Evolutionary conservation across 2,888 invertebrate genomes (phyloP).

Genomic region (Pristionchus arcanus): DNA sequence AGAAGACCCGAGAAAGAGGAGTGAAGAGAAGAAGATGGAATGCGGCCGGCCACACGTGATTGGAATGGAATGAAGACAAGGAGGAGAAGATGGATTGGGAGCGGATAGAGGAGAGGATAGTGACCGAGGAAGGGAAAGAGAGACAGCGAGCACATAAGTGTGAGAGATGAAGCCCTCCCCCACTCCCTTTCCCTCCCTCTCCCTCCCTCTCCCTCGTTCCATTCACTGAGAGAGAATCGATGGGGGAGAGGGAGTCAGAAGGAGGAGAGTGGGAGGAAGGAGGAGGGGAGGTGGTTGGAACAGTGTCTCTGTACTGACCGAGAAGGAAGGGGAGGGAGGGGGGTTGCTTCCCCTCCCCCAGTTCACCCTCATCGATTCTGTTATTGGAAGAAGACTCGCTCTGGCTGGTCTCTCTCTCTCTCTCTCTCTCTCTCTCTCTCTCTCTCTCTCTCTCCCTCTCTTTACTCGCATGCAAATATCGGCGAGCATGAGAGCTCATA

Average conservation of each 20-base stretch:
- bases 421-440: neutral
- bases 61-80: conserved; percentile 52
- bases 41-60: conserved; percentile 38
- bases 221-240: conserved; percentile 49
- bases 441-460: neutral
- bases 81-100: conserved; percentile 36
- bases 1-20: conserved; percentile 44
- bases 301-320: neutral
- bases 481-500: conserved; percentile 14
- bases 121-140: conserved; percentile 1
- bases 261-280: conserved; percentile 26
- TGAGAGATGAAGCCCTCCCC: conserved; percentile 29
- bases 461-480: conserved; percentile 24
- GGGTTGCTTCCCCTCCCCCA: neutral
- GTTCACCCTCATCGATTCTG: conserved; percentile 36
- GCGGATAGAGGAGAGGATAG: conserved; percentile 48
- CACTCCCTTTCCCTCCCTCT: neutral
- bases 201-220: conserved; percentile 38
- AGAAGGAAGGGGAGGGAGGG: neutral
- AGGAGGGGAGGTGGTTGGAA: conserved; percentile 46
- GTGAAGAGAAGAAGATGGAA: conserved; percentile 45
- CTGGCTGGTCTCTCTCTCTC: neutral
- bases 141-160: conserved; percentile 23
- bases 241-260: conserved; percentile 31
- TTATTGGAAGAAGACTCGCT: conserved; percentile 49